A percentile compares a stretch with the other conserved stretches of the same genome.
These are phyloP conservation scores for Agrochola litura DNA, from an alignment of 2,888 invertebrate genomes.

Conservation along the genomic window DNA sequence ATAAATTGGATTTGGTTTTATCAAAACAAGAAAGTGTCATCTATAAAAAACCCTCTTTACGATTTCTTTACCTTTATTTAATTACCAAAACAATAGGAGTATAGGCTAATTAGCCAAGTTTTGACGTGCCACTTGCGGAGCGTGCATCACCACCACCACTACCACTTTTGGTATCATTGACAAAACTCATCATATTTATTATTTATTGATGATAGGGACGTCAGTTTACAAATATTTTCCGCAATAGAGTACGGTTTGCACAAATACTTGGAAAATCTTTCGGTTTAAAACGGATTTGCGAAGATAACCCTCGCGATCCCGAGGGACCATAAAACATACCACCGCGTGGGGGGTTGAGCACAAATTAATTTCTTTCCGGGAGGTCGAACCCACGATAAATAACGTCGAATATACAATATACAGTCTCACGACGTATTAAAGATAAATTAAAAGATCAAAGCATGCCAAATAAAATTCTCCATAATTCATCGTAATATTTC, in stretches of 20 bases:
- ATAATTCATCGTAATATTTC: slow-evolving; percentile 21
- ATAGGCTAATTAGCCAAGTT: too few relatives aligned
- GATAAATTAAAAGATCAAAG: slow-evolving; percentile 38
- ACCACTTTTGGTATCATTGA: too few relatives aligned
- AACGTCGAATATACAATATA: slow-evolving; percentile 35
- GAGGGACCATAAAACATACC: slow-evolving; percentile 53
- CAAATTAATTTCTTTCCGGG: slow-evolving; percentile 61
- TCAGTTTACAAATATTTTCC: slow-evolving; percentile 7
- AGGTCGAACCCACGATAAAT: slow-evolving; percentile 48
- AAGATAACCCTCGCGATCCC: slow-evolving; percentile 41
- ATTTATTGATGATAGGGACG: neutral
- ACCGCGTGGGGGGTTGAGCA: slow-evolving; percentile 38
- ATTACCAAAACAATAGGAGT: too few relatives aligned
- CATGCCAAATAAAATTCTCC: slow-evolving; percentile 28
- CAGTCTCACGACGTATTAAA: slow-evolving; percentile 12
- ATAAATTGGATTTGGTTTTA: too few relatives aligned
- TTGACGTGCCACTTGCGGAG: too few relatives aligned
- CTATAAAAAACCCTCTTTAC: too few relatives aligned
- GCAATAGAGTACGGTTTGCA: slow-evolving; percentile 1
- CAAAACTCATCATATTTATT: neutral
- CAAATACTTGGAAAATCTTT: slow-evolving; percentile 47
- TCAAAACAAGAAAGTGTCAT: too few relatives aligned
- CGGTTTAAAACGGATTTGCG: slow-evolving; percentile 35
- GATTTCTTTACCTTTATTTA: too few relatives aligned
- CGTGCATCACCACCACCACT: too few relatives aligned